phyloP scores from a whole-genome alignment of 2,113 vertebrate genomes.

The Pantherophis guttatus region DNA sequence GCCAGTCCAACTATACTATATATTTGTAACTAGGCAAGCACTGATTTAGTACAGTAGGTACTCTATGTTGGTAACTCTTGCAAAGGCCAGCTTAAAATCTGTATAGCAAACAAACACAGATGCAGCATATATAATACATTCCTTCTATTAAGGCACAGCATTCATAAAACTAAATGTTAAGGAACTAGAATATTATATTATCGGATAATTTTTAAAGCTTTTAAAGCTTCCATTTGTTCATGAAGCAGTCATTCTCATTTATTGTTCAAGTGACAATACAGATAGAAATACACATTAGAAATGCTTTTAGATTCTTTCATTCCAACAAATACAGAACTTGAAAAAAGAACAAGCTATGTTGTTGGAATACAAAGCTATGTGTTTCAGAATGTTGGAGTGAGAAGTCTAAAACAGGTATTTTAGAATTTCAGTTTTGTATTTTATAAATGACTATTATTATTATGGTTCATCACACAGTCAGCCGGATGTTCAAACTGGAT shows the following conservation, averaged over 20 bases:
- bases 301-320: conserved; percentile 16
- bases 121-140: neutral
- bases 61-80: conserved; percentile 16
- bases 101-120: neutral
- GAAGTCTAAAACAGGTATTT: neutral
- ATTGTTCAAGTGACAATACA: neutral
- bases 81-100: neutral
- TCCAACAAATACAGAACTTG: conserved; percentile 14
- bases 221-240: neutral
- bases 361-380: neutral
- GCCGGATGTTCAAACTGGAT: neutral
- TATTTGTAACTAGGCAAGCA: neutral
- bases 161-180: neutral
- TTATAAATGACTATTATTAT: neutral
- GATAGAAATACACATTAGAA: conserved; percentile 11
- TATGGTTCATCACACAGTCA: neutral
- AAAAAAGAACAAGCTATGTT: neutral
- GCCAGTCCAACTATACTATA: neutral
- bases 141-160: neutral
- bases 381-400: neutral
- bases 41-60: neutral
- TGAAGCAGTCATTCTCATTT: conserved; percentile 26
- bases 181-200: accelerated
- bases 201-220: neutral
- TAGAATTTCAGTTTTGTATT: neutral